Conservation (phyloP, 1,140 invertebrate genomes). For the Oscheius sp. region DNA sequence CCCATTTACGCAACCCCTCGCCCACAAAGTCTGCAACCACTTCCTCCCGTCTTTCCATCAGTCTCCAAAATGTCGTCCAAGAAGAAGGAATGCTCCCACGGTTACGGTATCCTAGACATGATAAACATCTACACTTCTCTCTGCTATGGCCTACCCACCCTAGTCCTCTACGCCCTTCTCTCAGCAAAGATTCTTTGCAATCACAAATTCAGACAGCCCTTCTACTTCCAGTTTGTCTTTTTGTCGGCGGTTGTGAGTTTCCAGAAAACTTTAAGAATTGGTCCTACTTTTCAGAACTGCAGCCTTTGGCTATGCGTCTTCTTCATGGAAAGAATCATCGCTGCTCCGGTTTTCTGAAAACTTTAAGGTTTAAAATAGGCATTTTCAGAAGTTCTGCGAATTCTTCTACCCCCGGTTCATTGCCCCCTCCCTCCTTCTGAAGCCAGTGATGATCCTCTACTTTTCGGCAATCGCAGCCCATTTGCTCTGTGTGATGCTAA, state of each 20-base stretch:
- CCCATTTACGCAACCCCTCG: not conserved
- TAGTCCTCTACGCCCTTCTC: not conserved
- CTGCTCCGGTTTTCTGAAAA: not conserved
- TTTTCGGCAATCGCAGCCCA: not conserved
- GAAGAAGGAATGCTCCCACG: not conserved
- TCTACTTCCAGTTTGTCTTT: slow-evolving; percentile 1
- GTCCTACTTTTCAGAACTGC: not conserved
- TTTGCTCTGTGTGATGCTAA: not conserved
- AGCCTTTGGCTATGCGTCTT: not conserved
- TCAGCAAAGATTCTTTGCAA: not conserved
- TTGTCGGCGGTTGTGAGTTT: not conserved
- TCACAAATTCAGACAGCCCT: not conserved
- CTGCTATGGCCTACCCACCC: not conserved
- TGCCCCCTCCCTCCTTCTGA: not conserved
- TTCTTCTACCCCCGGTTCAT: not conserved
- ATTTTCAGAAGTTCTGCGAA: not conserved
- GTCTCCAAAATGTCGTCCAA: no score
- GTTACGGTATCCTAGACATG: not conserved
- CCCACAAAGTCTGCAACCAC: not conserved
- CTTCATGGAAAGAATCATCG: not conserved
- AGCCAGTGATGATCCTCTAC: not conserved
- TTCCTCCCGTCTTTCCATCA: no score
- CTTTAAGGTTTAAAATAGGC: not conserved
- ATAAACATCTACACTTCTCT: not conserved
- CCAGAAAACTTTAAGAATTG: not conserved